phyloP scores from a whole-genome alignment of 1,140 invertebrate species.

The Ladona fulva region DNA sequence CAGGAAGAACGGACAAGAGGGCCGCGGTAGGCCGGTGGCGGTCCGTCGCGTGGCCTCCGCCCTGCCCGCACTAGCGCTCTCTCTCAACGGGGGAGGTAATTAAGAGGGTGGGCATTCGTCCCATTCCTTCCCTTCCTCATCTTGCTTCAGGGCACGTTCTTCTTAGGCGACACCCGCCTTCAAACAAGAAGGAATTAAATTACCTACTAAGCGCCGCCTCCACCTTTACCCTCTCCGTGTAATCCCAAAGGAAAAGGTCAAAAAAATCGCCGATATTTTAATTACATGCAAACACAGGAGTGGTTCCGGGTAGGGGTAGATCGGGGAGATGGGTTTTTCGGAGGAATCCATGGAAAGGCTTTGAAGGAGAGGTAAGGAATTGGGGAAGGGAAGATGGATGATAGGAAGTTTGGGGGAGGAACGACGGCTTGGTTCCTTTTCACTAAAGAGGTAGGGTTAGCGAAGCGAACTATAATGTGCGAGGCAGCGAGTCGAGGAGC shows the following conservation, averaged over 20 bases:
- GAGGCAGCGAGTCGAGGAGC: no score
- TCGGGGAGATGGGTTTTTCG: not conserved
- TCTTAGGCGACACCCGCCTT: not conserved
- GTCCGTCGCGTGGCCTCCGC: no score
- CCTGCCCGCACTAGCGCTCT: no score
- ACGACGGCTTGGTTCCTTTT: no score
- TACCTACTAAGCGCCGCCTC: not conserved
- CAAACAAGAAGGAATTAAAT: slow-evolving; percentile 3
- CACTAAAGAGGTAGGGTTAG: no score
- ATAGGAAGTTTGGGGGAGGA: no score
- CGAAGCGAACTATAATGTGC: no score
- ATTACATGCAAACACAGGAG: not conserved
- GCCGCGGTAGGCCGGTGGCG: no score
- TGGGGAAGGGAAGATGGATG: no score
- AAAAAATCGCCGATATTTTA: slow-evolving; percentile 5
- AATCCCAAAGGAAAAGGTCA: not conserved
- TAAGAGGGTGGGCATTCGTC: not conserved
- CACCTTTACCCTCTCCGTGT: not conserved
- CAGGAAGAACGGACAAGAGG: no score
- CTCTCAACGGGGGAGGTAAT: not conserved
- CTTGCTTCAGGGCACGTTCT: not conserved
- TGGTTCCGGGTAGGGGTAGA: not conserved
- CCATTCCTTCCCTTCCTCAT: not conserved
- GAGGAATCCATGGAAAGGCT: not conserved
- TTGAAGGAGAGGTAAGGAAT: no score